These are phyloP conservation scores for Astyanax mexicanus DNA, from an alignment of 2,797 vertebrate genomes.

Conservation along the genomic window DNA sequence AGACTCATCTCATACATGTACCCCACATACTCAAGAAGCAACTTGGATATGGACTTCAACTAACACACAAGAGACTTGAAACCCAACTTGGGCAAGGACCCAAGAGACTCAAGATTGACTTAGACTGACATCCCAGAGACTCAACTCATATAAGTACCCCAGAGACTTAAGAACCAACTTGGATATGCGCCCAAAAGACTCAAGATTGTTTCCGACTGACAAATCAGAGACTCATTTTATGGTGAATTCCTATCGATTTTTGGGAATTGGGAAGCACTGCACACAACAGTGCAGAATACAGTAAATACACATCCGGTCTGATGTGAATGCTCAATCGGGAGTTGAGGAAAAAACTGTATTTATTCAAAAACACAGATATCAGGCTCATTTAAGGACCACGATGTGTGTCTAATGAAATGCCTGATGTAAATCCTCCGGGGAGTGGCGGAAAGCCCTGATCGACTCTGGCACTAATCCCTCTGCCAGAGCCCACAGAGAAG, in stretches of 20 bases:
- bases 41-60: too few relatives aligned
- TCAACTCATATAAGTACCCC: too few relatives aligned
- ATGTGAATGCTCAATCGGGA: slow-evolving; percentile 52
- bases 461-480: slow-evolving; percentile 75
- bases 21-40: too few relatives aligned
- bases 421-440: slow-evolving; percentile 68
- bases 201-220: too few relatives aligned
- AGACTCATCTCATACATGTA: too few relatives aligned
- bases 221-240: too few relatives aligned
- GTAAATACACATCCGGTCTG: slow-evolving; percentile 48
- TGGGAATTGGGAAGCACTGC: slow-evolving; percentile 55
- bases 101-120: too few relatives aligned
- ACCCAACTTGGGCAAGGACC: too few relatives aligned
- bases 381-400: slow-evolving; percentile 50
- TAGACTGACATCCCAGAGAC: too few relatives aligned
- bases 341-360: slow-evolving; percentile 32
- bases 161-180: too few relatives aligned
- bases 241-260: slow-evolving; percentile 58
- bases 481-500: slow-evolving; percentile 48
- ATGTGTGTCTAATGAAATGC: slow-evolving; percentile 69
- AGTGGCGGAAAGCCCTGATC: slow-evolving; percentile 67
- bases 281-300: slow-evolving; percentile 17
- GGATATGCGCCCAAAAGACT: too few relatives aligned
- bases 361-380: slow-evolving; percentile 63
- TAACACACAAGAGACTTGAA: too few relatives aligned